phyloP scores from a whole-genome alignment of 2,113 vertebrate species.

The Colaptes auratus region DNA sequence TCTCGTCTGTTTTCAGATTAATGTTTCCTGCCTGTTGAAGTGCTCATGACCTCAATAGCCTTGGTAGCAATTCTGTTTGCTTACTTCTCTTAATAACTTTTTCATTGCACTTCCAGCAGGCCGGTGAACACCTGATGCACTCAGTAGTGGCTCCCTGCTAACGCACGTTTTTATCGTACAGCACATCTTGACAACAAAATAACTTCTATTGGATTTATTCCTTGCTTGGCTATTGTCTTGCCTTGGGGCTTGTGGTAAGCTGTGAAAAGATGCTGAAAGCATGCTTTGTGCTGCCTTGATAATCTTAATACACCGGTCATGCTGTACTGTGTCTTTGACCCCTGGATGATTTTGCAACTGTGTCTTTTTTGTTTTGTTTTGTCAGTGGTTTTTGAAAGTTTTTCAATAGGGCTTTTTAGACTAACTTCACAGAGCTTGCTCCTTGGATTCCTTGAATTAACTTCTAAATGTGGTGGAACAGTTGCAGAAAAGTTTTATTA shows the following conservation, averaged over 20 bases:
- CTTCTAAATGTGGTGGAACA: background rate
- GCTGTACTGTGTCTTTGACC: background rate
- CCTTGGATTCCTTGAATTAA: background rate
- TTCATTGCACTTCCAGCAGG: background rate
- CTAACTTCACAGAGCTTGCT: background rate
- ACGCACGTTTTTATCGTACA: fast-evolving
- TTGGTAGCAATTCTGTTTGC: background rate
- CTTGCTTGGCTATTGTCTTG: background rate
- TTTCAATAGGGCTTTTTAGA: background rate
- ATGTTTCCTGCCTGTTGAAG: background rate
- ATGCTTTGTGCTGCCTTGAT: background rate
- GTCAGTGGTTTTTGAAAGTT: background rate
- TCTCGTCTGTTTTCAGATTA: background rate
- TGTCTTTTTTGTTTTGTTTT: background rate
- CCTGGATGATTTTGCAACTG: background rate
- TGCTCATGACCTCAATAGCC: background rate
- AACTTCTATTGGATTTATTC: background rate
- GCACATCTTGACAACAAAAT: background rate
- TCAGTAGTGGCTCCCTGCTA: background rate
- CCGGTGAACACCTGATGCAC: background rate
- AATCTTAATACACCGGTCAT: background rate
- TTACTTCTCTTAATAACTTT: background rate
- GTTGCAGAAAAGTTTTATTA: background rate
- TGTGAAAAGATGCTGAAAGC: background rate
- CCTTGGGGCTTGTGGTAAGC: background rate